These are phyloP conservation scores for Heliconius erato DNA, from an alignment of 2,888 invertebrate genomes.

Conservation along the genomic window DNA sequence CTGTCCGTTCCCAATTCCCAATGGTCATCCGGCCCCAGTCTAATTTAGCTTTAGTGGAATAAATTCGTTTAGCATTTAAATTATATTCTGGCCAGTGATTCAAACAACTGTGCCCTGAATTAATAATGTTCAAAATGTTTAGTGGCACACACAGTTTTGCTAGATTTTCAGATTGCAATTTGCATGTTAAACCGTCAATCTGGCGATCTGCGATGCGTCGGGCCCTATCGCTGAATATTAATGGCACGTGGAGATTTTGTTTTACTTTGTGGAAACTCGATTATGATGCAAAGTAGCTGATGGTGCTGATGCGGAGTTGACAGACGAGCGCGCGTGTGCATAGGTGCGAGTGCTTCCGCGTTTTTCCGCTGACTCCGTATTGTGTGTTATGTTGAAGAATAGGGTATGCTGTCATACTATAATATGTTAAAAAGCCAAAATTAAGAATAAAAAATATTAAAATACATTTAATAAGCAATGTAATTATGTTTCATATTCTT, in stretches of 20 bases:
- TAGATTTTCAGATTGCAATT: constrained; percentile 85
- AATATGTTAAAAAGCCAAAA: background rate
- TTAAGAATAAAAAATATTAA: no score
- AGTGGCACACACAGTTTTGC: constrained; percentile 80
- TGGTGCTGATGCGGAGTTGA: constrained; percentile 57
- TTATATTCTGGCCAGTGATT: constrained; percentile 81
- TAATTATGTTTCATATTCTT: no score
- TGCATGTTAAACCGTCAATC: constrained; percentile 86
- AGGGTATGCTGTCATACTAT: background rate
- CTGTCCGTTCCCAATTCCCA: constrained; percentile 74
- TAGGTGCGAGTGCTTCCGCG: constrained; percentile 9
- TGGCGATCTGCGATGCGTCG: constrained; percentile 73
- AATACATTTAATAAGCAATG: no score
- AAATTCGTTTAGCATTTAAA: constrained; percentile 84
- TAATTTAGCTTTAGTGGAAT: constrained; percentile 79
- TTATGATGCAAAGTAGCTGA: constrained; percentile 84
- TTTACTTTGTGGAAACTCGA: constrained; percentile 84
- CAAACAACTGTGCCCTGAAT: constrained; percentile 82
- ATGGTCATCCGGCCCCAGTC: constrained; percentile 66
- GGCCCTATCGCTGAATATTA: constrained; percentile 85
- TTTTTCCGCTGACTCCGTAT: constrained; percentile 35
- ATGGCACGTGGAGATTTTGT: constrained; percentile 83
- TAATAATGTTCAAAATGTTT: constrained; percentile 83
- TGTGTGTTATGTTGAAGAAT: background rate
- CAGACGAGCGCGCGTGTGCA: constrained; percentile 48